phyloP scores from a whole-genome alignment of 1,140 invertebrate species.

The Trypoxylus dichotomus region DNA sequence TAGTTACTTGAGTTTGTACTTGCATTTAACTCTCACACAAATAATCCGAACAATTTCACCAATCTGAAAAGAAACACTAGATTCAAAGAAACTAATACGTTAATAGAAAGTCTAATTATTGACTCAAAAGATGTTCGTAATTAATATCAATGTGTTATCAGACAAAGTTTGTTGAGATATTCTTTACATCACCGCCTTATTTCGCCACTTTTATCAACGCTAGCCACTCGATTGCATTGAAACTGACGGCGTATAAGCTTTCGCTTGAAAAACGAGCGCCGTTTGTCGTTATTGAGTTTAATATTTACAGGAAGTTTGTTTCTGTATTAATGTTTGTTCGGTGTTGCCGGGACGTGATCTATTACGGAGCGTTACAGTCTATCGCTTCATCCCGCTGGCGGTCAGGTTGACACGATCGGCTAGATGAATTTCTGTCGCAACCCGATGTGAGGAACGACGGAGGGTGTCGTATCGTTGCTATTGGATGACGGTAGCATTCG shows the following conservation, averaged over 20 bases:
- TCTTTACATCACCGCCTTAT: background rate
- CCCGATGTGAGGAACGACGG: background rate
- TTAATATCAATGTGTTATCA: no score
- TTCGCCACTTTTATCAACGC: background rate
- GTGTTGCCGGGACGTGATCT: slow-evolving; percentile 1
- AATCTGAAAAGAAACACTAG: no score
- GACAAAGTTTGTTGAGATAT: background rate
- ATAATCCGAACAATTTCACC: no score
- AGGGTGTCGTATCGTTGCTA: no score
- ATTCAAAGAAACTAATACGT: no score
- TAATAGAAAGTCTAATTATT: no score
- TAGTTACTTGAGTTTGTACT: no score
- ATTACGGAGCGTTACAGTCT: background rate
- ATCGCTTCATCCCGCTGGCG: slow-evolving; percentile 9
- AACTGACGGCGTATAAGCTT: background rate
- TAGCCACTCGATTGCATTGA: background rate
- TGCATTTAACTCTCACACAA: no score
- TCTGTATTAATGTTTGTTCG: slow-evolving; percentile 12
- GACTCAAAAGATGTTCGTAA: no score
- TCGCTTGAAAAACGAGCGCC: background rate
- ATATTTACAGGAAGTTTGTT: slow-evolving; percentile 13
- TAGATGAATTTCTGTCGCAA: slow-evolving; percentile 9
- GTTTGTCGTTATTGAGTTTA: background rate
- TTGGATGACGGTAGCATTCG: background rate
- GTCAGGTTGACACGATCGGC: slow-evolving; percentile 10